Evolutionary conservation across 2,888 invertebrate species (phyloP).

Genomic region (Lepidocyrtoides sp.): DNA sequence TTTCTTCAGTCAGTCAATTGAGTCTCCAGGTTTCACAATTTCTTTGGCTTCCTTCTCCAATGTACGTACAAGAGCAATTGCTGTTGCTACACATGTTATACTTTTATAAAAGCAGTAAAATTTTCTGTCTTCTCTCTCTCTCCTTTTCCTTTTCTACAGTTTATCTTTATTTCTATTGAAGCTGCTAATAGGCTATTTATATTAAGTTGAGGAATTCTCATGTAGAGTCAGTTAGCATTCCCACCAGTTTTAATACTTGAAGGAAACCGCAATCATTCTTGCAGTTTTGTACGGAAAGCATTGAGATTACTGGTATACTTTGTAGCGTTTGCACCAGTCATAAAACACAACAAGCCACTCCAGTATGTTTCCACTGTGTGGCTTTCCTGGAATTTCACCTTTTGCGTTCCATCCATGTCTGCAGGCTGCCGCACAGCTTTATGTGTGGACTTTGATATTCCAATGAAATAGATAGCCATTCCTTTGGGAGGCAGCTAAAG

Average conservation of each 20-base stretch:
- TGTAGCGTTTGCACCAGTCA: background rate
- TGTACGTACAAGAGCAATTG: too few relatives aligned
- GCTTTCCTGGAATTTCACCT: slow-evolving; percentile 67
- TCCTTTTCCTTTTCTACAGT: background rate
- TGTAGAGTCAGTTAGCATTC: slow-evolving; percentile 58
- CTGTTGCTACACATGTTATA: too few relatives aligned
- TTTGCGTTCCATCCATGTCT: background rate
- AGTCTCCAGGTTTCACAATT: too few relatives aligned
- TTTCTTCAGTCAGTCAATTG: slow-evolving; percentile 17
- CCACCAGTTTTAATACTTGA: slow-evolving; percentile 58
- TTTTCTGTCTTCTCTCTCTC: background rate
- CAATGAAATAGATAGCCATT: background rate
- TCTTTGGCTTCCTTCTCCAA: too few relatives aligned
- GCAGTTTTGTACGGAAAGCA: slow-evolving; percentile 21
- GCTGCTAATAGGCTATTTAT: slow-evolving; percentile 75
- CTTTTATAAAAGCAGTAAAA: too few relatives aligned
- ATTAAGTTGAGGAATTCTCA: slow-evolving; percentile 69
- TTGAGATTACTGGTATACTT: background rate
- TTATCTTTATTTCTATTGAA: slow-evolving; percentile 64
- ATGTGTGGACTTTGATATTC: slow-evolving; percentile 36
- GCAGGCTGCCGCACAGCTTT: background rate
- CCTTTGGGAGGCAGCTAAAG: background rate
- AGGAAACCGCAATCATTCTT: slow-evolving; percentile 57
- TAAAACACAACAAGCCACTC: slow-evolving; percentile 13
- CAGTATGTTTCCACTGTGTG: slow-evolving; percentile 51